Percentiles rank a stretch among this genome's conserved stretches.
Conservation (phyloP, 2,888 invertebrate species). For the Stenodema calcarata region DNA sequence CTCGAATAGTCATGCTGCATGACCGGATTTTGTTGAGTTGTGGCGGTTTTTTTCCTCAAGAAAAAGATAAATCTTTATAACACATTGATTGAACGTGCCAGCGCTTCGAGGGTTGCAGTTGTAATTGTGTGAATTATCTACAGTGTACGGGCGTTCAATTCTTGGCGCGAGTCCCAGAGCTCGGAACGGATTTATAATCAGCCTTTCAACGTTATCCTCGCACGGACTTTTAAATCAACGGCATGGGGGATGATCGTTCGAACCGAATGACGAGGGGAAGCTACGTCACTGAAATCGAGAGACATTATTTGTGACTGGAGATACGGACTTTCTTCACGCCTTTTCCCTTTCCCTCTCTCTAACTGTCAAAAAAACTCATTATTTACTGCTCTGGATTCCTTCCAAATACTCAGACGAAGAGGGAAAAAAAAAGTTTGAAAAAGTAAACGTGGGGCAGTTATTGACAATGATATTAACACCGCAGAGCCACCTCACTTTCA, state of each 20-base stretch:
- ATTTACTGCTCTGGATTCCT: neutral
- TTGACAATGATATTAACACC: neutral
- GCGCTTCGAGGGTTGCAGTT: no score
- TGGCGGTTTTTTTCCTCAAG: no score
- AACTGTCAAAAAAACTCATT: neutral
- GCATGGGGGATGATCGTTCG: neutral
- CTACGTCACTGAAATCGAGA: neutral
- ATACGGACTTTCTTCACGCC: neutral
- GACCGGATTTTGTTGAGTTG: no score
- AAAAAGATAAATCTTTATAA: no score
- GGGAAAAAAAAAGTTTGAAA: neutral
- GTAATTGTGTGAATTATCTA: no score
- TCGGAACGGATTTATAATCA: neutral
- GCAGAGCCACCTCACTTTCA: neutral
- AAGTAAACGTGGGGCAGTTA: neutral
- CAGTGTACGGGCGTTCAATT: neutral
- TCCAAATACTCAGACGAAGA: neutral
- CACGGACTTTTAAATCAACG: neutral
- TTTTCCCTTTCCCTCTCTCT: neutral
- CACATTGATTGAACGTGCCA: neutral
- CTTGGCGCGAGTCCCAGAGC: neutral
- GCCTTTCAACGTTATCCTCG: neutral
- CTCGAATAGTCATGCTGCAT: no score
- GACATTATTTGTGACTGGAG: neutral
- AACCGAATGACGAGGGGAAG: neutral